These are phyloP conservation scores for Anser brachyrhynchus DNA, from an alignment of 2,113 vertebrate genomes.

Conservation along the genomic window DNA sequence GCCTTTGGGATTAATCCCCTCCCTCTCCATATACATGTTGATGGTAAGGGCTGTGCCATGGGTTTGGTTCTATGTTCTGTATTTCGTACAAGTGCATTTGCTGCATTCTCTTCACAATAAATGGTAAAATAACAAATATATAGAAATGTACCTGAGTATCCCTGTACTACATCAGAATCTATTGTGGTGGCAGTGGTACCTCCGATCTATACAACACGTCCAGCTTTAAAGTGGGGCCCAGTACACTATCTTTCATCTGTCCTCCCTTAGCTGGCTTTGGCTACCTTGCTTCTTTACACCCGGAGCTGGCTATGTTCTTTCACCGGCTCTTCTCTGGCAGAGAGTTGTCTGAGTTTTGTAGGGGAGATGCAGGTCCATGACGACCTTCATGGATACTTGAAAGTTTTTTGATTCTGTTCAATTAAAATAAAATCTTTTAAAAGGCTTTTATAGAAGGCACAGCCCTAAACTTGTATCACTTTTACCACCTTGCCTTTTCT, in stretches of 20 bases:
- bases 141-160: slow-evolving; percentile 51
- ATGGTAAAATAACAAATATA: slow-evolving; percentile 44
- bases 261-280: not conserved
- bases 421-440: slow-evolving; percentile 59
- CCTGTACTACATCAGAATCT: slow-evolving; percentile 43
- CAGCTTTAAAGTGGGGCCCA: slow-evolving; percentile 21
- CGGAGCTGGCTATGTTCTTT: slow-evolving; percentile 10
- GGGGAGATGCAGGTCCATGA: slow-evolving; percentile 29
- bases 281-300: not conserved
- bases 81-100: slow-evolving; percentile 66
- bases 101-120: slow-evolving; percentile 69
- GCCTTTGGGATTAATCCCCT: slow-evolving; percentile 88
- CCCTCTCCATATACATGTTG: slow-evolving; percentile 67
- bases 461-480: slow-evolving; percentile 75
- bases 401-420: slow-evolving; percentile 37
- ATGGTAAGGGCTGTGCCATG: slow-evolving; percentile 73
- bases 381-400: slow-evolving; percentile 3
- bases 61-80: slow-evolving; percentile 69
- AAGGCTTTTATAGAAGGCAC: slow-evolving; percentile 68
- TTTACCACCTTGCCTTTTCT: slow-evolving; percentile 81
- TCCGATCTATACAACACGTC: slow-evolving; percentile 20
- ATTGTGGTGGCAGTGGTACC: slow-evolving; percentile 39
- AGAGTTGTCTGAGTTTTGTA: not conserved
- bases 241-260: not conserved
- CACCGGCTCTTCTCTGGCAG: slow-evolving; percentile 53